These are phyloP conservation scores for Acipenser ruthenus DNA, from an alignment of 2,797 vertebrate genomes.

Conservation along the genomic window DNA sequence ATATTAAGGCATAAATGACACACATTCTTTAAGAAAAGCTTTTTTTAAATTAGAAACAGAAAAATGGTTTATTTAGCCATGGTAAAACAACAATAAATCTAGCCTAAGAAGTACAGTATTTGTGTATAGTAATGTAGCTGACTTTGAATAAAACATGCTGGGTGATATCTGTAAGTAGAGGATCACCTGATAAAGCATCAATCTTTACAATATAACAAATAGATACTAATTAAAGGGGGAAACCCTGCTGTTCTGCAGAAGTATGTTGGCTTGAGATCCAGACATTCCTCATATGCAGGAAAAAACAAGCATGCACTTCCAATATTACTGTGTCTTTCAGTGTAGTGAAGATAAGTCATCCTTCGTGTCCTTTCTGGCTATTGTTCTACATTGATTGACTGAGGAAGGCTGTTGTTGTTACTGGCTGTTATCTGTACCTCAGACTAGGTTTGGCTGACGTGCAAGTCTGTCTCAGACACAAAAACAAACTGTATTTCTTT, in stretches of 20 bases:
- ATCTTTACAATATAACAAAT: constrained; percentile 8
- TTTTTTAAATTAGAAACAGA: too few species aligned
- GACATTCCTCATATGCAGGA: constrained; percentile 52
- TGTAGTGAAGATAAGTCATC: constrained; percentile 57
- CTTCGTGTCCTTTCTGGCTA: constrained; percentile 51
- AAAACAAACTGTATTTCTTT: constrained; percentile 43
- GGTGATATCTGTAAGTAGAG: too few species aligned
- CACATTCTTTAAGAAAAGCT: too few species aligned
- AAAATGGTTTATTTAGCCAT: too few species aligned
- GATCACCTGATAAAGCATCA: too few species aligned
- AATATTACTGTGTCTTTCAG: constrained; percentile 39
- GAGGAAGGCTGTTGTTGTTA: constrained; percentile 80
- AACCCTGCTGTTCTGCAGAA: constrained; percentile 16
- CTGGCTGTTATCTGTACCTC: constrained; percentile 74
- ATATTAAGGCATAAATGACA: too few species aligned
- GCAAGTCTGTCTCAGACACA: constrained; percentile 41
- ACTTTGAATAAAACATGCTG: too few species aligned
- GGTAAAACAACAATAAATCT: too few species aligned
- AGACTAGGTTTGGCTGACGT: constrained; percentile 46
- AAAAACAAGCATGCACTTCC: constrained; percentile 45
- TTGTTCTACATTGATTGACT: constrained; percentile 61
- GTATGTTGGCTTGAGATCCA: constrained; percentile 38
- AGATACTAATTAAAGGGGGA: constrained; percentile 38
- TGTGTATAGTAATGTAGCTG: too few species aligned
- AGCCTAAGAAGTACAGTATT: too few species aligned